Evolutionary conservation across 2,797 vertebrate species (phyloP).

Genomic region (Crocidura indochinensis): DNA sequence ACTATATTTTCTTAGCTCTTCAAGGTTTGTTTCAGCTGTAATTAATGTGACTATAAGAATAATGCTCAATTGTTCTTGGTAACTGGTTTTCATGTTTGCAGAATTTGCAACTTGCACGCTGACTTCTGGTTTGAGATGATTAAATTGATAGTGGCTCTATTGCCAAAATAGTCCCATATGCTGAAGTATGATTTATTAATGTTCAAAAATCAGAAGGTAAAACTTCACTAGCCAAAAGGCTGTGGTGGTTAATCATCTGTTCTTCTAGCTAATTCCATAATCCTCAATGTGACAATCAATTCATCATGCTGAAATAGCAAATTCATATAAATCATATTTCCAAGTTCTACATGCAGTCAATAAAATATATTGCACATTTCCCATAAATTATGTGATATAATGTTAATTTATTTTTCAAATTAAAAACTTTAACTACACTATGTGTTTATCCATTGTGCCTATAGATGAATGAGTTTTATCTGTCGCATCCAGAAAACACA

Average conservation of each 20-base stretch:
- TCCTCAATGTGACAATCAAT: conserved; percentile 83
- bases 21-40: conserved; percentile 86
- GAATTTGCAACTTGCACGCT: conserved; percentile 65
- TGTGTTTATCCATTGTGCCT: conserved; percentile 66
- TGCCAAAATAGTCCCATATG: conserved; percentile 85
- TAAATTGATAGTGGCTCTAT: conserved; percentile 83
- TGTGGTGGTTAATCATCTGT: conserved; percentile 86
- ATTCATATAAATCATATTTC: conserved; percentile 84
- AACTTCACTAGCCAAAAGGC: conserved; percentile 84
- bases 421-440: conserved; percentile 77
- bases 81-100: conserved; percentile 72
- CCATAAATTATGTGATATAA: conserved; percentile 84
- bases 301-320: conserved; percentile 83
- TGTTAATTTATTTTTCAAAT: conserved; percentile 84
- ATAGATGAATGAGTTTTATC: conserved; percentile 31
- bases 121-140: conserved; percentile 77
- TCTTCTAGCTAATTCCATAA: conserved; percentile 86
- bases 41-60: conserved; percentile 88
- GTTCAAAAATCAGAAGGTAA: conserved; percentile 83
- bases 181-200: conserved; percentile 85
- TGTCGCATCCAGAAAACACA: conserved; percentile 7
- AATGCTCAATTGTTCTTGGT: conserved; percentile 83
- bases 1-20: conserved; percentile 84
- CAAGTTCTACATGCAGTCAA: conserved; percentile 80
- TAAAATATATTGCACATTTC: conserved; percentile 84